phyloP scores from a whole-genome alignment of 2,113 vertebrate species.

The Ammodytes dubius region DNA sequence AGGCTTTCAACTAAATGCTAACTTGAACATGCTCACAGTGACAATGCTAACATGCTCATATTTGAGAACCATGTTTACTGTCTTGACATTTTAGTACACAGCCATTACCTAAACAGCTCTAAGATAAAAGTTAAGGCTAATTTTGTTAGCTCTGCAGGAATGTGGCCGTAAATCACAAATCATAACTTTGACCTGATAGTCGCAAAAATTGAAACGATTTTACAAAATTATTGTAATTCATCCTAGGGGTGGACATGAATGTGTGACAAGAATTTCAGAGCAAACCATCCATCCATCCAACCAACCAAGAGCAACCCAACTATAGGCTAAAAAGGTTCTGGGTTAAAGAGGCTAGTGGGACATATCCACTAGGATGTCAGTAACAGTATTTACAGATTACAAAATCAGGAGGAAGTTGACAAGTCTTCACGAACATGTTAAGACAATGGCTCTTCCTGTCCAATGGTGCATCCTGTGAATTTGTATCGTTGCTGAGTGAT shows the following conservation, averaged over 20 bases:
- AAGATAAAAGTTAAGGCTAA: too few species aligned
- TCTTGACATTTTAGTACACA: neutral
- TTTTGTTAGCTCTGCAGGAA: neutral
- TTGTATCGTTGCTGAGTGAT: neutral
- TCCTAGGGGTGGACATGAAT: too few species aligned
- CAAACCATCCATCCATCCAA: neutral
- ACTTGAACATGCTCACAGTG: neutral
- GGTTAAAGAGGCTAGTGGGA: too few species aligned
- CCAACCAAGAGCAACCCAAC: neutral
- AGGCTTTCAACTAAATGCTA: neutral
- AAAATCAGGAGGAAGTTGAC: conserved; percentile 40
- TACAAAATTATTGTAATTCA: too few species aligned
- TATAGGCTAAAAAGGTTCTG: neutral
- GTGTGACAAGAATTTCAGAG: neutral
- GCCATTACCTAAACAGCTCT: neutral
- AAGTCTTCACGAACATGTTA: conserved; percentile 9
- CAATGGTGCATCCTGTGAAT: conserved; percentile 1
- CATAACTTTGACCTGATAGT: neutral
- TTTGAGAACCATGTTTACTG: neutral
- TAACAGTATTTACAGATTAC: neutral
- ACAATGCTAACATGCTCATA: neutral
- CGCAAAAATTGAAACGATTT: too few species aligned
- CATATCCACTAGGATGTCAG: neutral
- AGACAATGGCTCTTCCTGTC: conserved; percentile 46
- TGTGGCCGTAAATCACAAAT: neutral